A percentile compares a stretch with the other conserved stretches of the same genome.
These are phyloP conservation scores for Alviniconcha marisindica DNA, from an alignment of 1,140 invertebrate species.

Conservation along the genomic window DNA sequence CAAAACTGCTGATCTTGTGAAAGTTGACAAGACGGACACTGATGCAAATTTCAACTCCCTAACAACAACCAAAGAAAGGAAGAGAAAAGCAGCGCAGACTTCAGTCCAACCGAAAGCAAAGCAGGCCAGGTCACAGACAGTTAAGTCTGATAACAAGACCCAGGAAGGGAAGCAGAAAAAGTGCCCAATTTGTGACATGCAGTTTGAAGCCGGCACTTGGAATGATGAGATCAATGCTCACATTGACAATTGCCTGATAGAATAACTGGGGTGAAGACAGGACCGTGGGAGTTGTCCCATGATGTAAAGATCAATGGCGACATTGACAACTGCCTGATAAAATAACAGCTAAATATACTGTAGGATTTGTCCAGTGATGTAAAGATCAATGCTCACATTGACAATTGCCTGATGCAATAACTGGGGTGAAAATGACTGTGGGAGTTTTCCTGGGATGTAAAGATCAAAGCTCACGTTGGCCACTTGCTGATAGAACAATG, in stretches of 20 bases:
- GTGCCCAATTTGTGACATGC: conserved; percentile 66
- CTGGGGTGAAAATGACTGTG: neutral
- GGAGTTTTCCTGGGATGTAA: no score
- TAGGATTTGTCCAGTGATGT: no score
- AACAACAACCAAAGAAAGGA: neutral
- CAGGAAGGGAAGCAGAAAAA: conserved; percentile 41
- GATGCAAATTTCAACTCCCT: neutral
- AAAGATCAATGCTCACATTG: conserved; percentile 69
- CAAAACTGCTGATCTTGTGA: no score
- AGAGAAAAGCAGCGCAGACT: neutral
- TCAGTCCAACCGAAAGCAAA: neutral
- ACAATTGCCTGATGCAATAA: conserved; percentile 70
- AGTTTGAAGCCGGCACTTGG: conserved; percentile 54
- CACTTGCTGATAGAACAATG: no score
- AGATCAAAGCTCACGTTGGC: no score
- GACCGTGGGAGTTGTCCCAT: no score
- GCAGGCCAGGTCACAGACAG: neutral
- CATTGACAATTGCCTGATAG: conserved; percentile 71
- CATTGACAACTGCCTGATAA: no score
- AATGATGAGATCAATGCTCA: conserved; percentile 69
- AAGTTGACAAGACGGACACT: no score
- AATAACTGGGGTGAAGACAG: conserved; percentile 51
- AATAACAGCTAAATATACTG: no score
- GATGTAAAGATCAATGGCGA: no score
- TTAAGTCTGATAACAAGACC: neutral